Conservation (phyloP, 2,888 invertebrate genomes). For the Plebejus melissa region DNA sequence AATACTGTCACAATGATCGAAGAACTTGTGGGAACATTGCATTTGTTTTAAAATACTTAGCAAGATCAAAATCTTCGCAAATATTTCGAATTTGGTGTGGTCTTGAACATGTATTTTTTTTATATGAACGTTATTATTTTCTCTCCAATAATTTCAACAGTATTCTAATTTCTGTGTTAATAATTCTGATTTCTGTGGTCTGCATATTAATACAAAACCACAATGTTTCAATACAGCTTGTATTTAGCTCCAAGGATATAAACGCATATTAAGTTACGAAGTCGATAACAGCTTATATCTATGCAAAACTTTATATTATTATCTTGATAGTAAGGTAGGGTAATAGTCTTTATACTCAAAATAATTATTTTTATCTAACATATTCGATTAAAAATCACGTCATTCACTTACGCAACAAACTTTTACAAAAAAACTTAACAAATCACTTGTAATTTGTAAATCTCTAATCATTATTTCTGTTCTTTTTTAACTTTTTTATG, state of each 20-base stretch:
- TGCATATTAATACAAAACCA: not conserved
- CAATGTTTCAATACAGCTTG: not conserved
- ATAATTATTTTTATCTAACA: not conserved
- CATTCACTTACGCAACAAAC: not conserved
- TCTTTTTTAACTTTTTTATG: not conserved
- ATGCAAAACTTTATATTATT: not conserved
- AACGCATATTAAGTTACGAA: not conserved
- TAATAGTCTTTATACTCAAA: not conserved
- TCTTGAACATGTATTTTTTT: no score
- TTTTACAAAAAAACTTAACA: not conserved
- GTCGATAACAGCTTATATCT: not conserved
- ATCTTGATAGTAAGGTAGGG: not conserved
- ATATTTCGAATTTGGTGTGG: no score
- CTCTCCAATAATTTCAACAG: no score
- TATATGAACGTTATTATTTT: no score
- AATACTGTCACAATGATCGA: constrained; percentile 5
- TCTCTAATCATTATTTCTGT: not conserved
- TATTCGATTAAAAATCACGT: not conserved
- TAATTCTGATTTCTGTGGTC: not conserved
- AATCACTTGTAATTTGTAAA: not conserved
- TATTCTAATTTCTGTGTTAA: not conserved
- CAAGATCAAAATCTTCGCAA: no score
- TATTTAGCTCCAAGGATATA: constrained; percentile 11
- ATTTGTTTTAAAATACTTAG: not conserved
- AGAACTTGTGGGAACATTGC: not conserved